Evolutionary conservation across 2,113 vertebrate species (phyloP).

Genomic region (Manacus vitellinus): DNA sequence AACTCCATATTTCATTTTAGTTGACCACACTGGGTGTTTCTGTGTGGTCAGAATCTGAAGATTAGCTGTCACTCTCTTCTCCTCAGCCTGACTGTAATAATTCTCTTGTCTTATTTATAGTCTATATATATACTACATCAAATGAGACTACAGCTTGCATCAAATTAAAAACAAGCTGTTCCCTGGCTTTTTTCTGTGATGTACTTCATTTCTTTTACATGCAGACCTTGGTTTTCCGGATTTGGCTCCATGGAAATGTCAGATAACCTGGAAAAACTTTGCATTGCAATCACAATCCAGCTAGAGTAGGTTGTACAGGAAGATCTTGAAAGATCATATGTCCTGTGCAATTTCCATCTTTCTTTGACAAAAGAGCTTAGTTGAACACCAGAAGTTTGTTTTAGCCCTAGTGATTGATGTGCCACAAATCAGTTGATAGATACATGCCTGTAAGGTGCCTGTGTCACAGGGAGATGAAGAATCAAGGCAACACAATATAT

Average conservation of each 20-base stretch:
- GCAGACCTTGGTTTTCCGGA: not conserved
- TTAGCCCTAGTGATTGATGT: not conserved
- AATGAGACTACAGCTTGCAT: not conserved
- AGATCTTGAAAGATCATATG: not conserved
- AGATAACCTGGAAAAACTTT: not conserved
- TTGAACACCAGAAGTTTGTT: not conserved
- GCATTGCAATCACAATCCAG: not conserved
- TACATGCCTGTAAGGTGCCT: not conserved
- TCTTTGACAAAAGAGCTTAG: not conserved
- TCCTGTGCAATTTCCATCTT: not conserved
- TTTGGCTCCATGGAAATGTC: not conserved
- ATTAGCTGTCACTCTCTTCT: not conserved
- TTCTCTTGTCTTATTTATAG: not conserved
- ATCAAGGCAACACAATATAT: not conserved
- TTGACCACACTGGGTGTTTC: not conserved
- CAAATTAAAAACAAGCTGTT: not conserved
- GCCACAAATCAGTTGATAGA: not conserved
- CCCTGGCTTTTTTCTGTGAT: not conserved
- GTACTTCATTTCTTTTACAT: not conserved
- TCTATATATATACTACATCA: fast-evolving
- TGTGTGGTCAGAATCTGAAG: not conserved
- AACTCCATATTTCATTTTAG: not conserved
- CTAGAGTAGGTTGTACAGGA: not conserved
- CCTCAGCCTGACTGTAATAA: not conserved
- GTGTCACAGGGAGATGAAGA: not conserved